Percentiles rank a stretch among this genome's conserved stretches.
Conservation (phyloP, 2,888 invertebrate genomes). For the Drosophila picticornis region DNA sequence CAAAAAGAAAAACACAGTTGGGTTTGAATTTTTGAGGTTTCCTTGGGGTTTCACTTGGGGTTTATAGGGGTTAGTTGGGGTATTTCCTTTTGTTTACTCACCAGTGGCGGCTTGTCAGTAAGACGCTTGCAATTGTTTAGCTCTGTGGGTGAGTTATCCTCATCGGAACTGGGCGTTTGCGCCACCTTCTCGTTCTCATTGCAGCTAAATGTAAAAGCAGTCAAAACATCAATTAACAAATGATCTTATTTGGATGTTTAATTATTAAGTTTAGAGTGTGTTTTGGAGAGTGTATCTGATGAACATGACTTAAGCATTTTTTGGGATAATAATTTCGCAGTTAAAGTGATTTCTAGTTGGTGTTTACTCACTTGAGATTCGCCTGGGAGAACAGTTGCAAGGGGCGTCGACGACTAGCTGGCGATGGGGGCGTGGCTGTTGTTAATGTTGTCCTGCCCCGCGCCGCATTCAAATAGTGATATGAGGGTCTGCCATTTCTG, state of each 20-base stretch:
- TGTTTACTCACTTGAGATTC: conserved; percentile 83
- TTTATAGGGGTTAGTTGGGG: neutral
- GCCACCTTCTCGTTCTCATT: conserved; percentile 84
- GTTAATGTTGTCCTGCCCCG: conserved; percentile 29
- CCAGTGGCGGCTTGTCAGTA: conserved; percentile 91
- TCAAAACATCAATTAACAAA: neutral
- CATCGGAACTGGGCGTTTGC: conserved; percentile 89
- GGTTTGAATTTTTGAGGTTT: conserved; percentile 29
- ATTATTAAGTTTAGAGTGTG: conserved; percentile 20
- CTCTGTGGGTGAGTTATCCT: conserved; percentile 94
- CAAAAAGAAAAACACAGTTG: conserved; percentile 6
- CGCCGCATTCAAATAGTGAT: conserved; percentile 39
- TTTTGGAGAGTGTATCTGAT: conserved; percentile 40
- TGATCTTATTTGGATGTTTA: neutral
- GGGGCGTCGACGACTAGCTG: conserved; percentile 74
- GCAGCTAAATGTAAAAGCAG: conserved; percentile 71
- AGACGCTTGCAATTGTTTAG: conserved; percentile 93
- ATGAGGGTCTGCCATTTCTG: conserved; percentile 30
- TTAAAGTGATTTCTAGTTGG: conserved; percentile 3
- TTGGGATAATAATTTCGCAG: conserved; percentile 14
- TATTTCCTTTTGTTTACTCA: conserved; percentile 58
- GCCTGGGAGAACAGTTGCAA: conserved; percentile 82
- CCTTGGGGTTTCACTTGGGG: neutral
- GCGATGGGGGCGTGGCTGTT: conserved; percentile 61
- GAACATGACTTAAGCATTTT: conserved; percentile 65